phyloP scores from a whole-genome alignment of 2,888 invertebrate species.

The Chalcis sispes region DNA sequence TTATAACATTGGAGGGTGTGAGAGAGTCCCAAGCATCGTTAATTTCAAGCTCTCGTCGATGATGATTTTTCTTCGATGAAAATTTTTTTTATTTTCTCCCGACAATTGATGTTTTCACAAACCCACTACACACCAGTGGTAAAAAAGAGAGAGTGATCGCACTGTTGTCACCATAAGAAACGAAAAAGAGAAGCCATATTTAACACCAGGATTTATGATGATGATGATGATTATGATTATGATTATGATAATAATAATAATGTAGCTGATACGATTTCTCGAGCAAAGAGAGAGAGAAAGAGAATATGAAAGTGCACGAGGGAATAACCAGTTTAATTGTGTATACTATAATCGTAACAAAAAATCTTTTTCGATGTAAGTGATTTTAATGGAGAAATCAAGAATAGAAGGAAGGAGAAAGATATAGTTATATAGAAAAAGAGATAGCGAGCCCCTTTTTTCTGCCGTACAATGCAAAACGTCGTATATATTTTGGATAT shows the following conservation, averaged over 20 bases:
- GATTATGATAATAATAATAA: too few species aligned
- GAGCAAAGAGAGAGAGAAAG: conserved; percentile 27
- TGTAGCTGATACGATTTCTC: conserved; percentile 24
- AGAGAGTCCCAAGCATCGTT: too few species aligned
- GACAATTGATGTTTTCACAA: background rate
- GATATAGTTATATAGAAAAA: background rate
- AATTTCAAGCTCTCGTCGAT: too few species aligned
- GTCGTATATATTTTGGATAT: conserved; percentile 14
- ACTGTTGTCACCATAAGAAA: too few species aligned
- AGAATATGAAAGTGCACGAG: conserved; percentile 43
- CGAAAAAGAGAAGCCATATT: background rate
- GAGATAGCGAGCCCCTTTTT: conserved; percentile 35
- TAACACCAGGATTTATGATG: conserved; percentile 9
- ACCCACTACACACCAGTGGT: background rate
- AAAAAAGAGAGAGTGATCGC: too few species aligned
- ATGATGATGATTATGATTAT: conserved; percentile 20
- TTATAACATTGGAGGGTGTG: too few species aligned
- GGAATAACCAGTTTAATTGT: conserved; percentile 51
- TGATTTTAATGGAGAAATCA: conserved; percentile 4
- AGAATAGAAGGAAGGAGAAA: background rate
- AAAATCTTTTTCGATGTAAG: conserved; percentile 21
- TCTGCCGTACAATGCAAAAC: conserved; percentile 28
- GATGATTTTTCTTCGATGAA: too few species aligned
- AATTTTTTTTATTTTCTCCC: too few species aligned
- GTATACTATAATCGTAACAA: conserved; percentile 52